phyloP scores from a whole-genome alignment of 2,797 vertebrate species.

The Squalus acanthias region DNA sequence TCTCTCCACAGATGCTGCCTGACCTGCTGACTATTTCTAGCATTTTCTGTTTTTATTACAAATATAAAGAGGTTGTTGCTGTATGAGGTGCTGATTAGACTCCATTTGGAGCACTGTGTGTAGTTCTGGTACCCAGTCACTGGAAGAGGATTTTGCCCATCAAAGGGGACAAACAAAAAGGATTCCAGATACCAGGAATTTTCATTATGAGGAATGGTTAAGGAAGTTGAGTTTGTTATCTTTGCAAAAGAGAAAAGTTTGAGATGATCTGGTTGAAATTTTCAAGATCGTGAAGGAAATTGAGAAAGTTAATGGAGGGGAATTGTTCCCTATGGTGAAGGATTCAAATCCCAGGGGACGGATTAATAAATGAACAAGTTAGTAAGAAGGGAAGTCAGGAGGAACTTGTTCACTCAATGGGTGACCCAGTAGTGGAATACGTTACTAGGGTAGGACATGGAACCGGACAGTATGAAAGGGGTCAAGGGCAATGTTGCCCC shows the following conservation, averaged over 20 bases:
- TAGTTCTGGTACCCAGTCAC: background rate
- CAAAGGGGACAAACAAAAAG: background rate
- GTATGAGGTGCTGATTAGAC: background rate
- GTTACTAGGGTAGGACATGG: background rate
- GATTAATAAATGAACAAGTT: background rate
- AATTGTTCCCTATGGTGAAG: background rate
- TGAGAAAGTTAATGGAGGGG: background rate
- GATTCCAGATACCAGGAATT: background rate
- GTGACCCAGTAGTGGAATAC: background rate
- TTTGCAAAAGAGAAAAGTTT: background rate
- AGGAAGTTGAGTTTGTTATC: background rate
- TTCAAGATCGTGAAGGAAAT: background rate
- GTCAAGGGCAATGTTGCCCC: background rate
- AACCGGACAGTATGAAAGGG: background rate
- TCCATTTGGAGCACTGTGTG: background rate
- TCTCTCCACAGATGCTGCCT: too few relatives aligned
- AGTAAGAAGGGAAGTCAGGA: background rate
- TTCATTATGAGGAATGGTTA: background rate
- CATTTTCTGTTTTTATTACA: too few relatives aligned
- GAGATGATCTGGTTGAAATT: background rate
- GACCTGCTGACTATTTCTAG: too few relatives aligned
- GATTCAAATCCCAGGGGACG: background rate
- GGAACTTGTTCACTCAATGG: background rate
- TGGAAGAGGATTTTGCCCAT: background rate
- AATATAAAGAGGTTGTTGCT: background rate